Conservation (phyloP, 2,888 invertebrate species). For the Isoperla grammatica region DNA sequence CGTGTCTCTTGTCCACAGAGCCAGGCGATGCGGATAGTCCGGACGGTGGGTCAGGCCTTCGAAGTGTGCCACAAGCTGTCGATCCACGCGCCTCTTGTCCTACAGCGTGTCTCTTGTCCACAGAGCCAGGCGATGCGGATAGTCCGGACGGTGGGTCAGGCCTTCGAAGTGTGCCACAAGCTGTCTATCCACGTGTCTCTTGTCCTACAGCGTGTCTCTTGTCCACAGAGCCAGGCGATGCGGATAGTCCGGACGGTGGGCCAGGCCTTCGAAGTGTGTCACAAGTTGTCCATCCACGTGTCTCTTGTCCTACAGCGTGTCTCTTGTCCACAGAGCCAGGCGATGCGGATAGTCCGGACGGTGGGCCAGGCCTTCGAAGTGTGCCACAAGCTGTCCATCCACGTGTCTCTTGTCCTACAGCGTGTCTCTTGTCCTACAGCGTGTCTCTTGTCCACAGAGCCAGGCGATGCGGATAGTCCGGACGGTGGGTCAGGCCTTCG, state of each 20-base stretch:
- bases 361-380: slow-evolving; percentile 99
- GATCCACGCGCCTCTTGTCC: slow-evolving; percentile 46
- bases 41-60: slow-evolving; percentile 98
- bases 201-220: too few relatives aligned
- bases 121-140: slow-evolving; percentile 99
- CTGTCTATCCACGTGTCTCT: slow-evolving; percentile 58
- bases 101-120: too few relatives aligned
- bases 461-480: slow-evolving; percentile 98
- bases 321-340: slow-evolving; percentile 72
- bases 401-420: slow-evolving; percentile 40
- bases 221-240: slow-evolving; percentile 91
- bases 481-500: slow-evolving; percentile 98
- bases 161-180: slow-evolving; percentile 99
- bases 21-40: slow-evolving; percentile 97
- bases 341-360: slow-evolving; percentile 96
- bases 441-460: slow-evolving; percentile 56
- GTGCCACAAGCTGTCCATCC: slow-evolving; percentile 89
- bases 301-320: slow-evolving; percentile 29
- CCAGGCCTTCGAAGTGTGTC: slow-evolving; percentile 99
- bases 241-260: slow-evolving; percentile 96
- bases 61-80: slow-evolving; percentile 98
- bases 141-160: slow-evolving; percentile 97
- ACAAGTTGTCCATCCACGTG: slow-evolving; percentile 75
- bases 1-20: slow-evolving; percentile 55
- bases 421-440: too few relatives aligned